Evolutionary conservation across 2,888 invertebrate species (phyloP), one percentile per base, ranked within the genome.

Genomic region (Pterobdella sp.): DNA sequence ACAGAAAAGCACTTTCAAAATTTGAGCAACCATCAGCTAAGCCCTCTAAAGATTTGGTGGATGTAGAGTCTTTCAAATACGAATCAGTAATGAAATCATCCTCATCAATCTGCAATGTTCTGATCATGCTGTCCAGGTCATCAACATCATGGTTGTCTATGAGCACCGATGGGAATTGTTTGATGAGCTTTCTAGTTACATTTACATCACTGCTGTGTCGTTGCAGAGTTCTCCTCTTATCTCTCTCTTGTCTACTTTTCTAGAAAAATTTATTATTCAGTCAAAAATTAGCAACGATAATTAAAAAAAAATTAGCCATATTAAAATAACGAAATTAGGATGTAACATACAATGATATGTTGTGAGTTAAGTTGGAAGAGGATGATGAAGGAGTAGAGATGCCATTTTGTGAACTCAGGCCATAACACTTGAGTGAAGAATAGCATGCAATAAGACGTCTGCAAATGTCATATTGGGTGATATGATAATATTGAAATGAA

Each of bases 351-450:
- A 72, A 72, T 26, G 37, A 76, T 65, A 14, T 72, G 72, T 18
- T 29, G 10, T 60, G 74, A 68, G 65, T 76, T 69, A 26, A 70
- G 29, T 70, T 98, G 97, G 84, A 91, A 98, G 79, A 90, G 88
- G 79, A 96, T 88, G 75, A 98, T 88, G 35, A 91, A 92, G 31
- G 87, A 88, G 77, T 95, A 85, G 70, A 98, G 87, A 84, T 95
- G 90, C 93, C 94, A 96, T 75, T 94, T 88, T 64, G 88, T 89
- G 81, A 97, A 94, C 81, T 95, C 95, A 1, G 98, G 98, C 98
- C 98, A 99, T 49, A 97, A 84, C 0, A 92, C 91, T 76, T 91
- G 88, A 0, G 91, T 89, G 84, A 97, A 98, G 81, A 91, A 91
- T 56, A 98, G 83, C 66, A 91, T 90, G 7, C 92, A 89, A 56